These are phyloP conservation scores for Phallusia fumigata DNA, from an alignment of 23 tunicate genomes.

Conservation along the genomic window DNA sequence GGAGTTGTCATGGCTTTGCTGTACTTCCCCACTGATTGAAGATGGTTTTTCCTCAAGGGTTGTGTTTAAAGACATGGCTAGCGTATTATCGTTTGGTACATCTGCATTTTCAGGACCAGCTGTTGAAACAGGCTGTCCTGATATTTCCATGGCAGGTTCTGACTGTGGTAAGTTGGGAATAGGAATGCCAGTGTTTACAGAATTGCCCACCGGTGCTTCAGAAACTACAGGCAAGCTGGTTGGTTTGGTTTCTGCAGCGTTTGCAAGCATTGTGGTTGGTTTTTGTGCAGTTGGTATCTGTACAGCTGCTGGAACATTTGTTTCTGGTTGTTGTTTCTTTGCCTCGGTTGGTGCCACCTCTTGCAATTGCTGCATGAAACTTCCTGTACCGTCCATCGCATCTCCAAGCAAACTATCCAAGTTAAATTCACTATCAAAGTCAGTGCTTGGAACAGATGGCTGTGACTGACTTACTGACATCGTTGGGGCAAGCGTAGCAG, in stretches of 20 bases:
- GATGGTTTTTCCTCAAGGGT: neutral
- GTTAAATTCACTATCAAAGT: constrained; percentile 67
- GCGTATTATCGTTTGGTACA: neutral
- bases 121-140: neutral
- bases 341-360: constrained; percentile 39
- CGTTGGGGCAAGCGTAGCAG: neutral
- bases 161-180: neutral
- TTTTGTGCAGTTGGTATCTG: neutral
- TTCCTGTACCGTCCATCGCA: constrained; percentile 45
- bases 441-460: constrained; percentile 13
- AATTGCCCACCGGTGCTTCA: neutral
- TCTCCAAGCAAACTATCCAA: constrained; percentile 81
- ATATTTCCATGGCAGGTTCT: neutral
- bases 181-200: neutral
- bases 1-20: neutral
- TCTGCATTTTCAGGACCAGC: neutral
- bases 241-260: neutral
- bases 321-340: neutral
- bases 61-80: neutral
- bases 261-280: neutral
- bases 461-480: neutral
- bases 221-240: neutral
- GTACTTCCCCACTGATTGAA: neutral
- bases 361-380: constrained; percentile 90
- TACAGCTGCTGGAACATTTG: neutral